Conservation (phyloP, 2,888 invertebrate genomes). For the Pteria penguin region DNA sequence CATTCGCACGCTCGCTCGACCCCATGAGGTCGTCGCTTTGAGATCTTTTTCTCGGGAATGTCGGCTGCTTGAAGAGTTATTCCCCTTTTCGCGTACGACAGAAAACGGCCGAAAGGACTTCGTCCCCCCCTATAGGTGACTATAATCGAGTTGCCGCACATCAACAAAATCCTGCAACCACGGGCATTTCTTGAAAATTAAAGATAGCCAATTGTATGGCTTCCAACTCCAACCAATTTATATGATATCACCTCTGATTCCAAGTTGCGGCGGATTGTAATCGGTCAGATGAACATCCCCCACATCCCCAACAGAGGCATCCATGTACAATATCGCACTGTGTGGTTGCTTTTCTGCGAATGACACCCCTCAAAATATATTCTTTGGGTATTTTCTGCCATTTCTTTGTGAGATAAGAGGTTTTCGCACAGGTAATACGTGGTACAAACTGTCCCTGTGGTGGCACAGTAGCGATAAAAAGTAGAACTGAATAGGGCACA, state of each 20-base stretch:
- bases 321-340: conserved; percentile 3
- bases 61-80: conserved; percentile 1
- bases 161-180: neutral
- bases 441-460: too few species aligned
- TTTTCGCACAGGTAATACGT: too few species aligned
- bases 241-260: neutral
- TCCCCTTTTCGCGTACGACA: neutral
- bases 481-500: too few species aligned
- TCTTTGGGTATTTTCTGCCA: too few species aligned
- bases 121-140: too few species aligned
- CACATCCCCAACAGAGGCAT: conserved; percentile 15
- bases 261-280: conserved; percentile 2
- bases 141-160: conserved; percentile 11
- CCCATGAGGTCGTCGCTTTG: too few species aligned
- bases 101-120: neutral
- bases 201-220: conserved; percentile 6
- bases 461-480: too few species aligned
- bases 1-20: neutral
- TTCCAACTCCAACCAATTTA: conserved; percentile 13
- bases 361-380: too few species aligned
- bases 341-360: conserved; percentile 7
- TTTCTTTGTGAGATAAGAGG: too few species aligned
- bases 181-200: neutral
- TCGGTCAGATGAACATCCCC: conserved; percentile 18
- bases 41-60: neutral